Percentiles rank a stretch among this genome's conserved stretches.
Evolutionary conservation across 2,797 vertebrate species (phyloP).

Genomic region (Cygnus olor): DNA sequence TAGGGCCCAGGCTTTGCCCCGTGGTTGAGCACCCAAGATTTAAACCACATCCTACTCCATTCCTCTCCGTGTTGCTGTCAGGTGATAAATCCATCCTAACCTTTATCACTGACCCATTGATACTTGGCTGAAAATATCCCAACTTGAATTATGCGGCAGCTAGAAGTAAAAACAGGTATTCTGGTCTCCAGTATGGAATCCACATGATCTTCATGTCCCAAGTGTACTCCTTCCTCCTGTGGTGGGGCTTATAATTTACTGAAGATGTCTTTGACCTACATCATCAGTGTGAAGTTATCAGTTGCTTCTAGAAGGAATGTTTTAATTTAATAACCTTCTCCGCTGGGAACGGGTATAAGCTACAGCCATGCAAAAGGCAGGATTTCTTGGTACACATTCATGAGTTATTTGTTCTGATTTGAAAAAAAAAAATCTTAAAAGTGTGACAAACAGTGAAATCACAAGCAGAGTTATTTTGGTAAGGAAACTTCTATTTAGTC

Average conservation of each 20-base stretch:
- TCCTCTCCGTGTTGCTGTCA: background rate
- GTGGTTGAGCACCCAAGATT: background rate
- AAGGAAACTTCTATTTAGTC: background rate
- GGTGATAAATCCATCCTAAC: background rate
- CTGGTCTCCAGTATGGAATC: background rate
- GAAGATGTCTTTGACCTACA: conserved; percentile 51
- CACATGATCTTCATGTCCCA: background rate
- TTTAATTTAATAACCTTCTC: conserved; percentile 58
- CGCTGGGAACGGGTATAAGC: conserved; percentile 3
- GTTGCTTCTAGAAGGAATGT: conserved; percentile 45
- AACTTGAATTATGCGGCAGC: background rate
- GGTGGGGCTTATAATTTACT: conserved; percentile 13
- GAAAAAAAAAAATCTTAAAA: conserved; percentile 23
- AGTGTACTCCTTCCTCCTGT: background rate
- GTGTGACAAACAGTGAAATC: background rate
- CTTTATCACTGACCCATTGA: background rate
- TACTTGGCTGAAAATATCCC: background rate
- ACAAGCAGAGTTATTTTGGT: background rate
- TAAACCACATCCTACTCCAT: background rate
- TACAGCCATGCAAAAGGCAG: background rate
- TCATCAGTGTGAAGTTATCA: conserved; percentile 37
- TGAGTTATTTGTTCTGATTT: background rate
- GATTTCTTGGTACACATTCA: background rate
- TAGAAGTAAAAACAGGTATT: background rate
- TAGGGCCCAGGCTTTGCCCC: background rate